phyloP scores from a whole-genome alignment of 64 coral and sea anemone species.

The Stichodactyla helianthus region DNA sequence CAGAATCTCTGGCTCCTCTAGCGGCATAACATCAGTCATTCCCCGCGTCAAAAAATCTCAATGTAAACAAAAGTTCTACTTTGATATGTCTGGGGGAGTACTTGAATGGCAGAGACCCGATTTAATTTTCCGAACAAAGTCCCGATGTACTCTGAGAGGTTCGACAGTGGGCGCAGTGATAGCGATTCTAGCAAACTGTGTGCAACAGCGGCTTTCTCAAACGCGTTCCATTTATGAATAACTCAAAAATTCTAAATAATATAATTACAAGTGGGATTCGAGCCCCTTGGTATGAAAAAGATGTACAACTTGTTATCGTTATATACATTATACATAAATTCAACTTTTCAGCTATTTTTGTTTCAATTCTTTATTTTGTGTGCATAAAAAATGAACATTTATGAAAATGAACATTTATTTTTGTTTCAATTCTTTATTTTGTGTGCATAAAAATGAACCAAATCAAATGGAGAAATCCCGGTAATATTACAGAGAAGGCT shows the following conservation, averaged over 20 bases:
- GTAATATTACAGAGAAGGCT: neutral
- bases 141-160: neutral
- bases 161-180: neutral
- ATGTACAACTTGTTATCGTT: neutral
- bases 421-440: neutral
- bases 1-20: neutral
- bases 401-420: neutral
- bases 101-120: neutral
- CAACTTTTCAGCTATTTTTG: neutral
- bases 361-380: neutral
- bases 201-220: neutral
- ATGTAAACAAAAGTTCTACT: neutral
- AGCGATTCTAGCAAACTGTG: neutral
- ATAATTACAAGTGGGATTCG: neutral
- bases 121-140: constrained; percentile 5
- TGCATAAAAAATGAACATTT: neutral
- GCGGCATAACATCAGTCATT: neutral
- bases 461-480: neutral
- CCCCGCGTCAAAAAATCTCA: neutral
- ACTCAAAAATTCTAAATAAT: neutral
- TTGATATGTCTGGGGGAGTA: constrained; percentile 9
- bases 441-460: neutral
- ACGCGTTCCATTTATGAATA: neutral
- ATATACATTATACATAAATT: neutral
- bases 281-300: neutral